Base-by-base conservation (phyloP, 2,797 vertebrate genomes). In the Hafferia zeledoni region DNA sequence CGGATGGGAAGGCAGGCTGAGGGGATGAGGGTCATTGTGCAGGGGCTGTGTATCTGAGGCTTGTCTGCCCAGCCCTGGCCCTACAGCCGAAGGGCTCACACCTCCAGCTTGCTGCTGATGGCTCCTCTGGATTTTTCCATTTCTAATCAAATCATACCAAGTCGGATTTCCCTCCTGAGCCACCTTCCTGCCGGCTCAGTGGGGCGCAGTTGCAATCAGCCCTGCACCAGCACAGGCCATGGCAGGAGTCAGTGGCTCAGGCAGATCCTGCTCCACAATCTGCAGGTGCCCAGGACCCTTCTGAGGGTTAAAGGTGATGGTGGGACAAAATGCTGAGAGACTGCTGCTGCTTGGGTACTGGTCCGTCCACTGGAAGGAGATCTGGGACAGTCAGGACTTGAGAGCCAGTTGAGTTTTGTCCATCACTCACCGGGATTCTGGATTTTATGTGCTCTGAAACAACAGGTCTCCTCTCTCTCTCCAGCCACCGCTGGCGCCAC, bases 211-310 rank as follows among this genome's bases (percentile, higher is more conserved):
- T 2, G 55, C 89, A 57, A 8, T 61, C 53, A 90, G 68, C 76
- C 50, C 37, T 0, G 24, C 1, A 3, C 76, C 67, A 31, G 79
- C 3, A 1, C 55, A 61, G 74, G 57, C 10, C 0, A 7, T 11
- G 15, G 63, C 71, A 53, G 65, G 46, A 77, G 37, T 10, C 15
- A 25, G 56, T 0, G 0, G 49, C 31, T 79, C 4, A 0, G 37
- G 37, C 68, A 60, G 52, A 25, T 65, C 65, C 80, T 1, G 10
- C 55, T 30, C 8, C 3, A 1, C 31, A 65, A 83, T 64, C 22
- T 5, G 0, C 0, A 1, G 37, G 22, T 16, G 11, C 69, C 79
- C 0, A 1, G 10, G 33, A 59, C 47, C 31, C 44, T 50, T 30
- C 1, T 0, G 60, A 23, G 41, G 50, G 31, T 44, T 52, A 25